Conservation (phyloP, 2,888 invertebrate species). For the Lasioglossum oenotherae region DNA sequence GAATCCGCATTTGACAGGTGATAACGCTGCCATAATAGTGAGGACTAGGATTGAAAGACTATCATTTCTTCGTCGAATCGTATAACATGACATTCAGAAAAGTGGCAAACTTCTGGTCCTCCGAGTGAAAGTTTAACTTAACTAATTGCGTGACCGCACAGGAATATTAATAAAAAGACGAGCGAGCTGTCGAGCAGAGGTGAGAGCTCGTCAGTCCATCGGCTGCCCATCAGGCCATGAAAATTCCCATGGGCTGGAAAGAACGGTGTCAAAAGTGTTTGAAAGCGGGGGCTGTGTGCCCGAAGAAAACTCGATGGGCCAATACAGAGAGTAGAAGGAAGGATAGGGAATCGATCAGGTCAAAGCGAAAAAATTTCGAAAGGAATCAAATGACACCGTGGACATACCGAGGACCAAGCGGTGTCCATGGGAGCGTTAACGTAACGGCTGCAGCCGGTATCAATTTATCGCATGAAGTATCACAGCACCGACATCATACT, state of each 20-base stretch:
- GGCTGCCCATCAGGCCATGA: neutral
- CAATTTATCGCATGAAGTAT: conserved; percentile 68
- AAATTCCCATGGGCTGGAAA: neutral
- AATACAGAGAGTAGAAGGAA: neutral
- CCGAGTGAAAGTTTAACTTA: too few relatives aligned
- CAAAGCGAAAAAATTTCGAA: conserved; percentile 9
- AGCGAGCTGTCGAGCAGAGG: neutral
- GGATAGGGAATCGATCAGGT: conserved; percentile 5
- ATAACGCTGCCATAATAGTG: too few relatives aligned
- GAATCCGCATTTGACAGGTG: too few relatives aligned
- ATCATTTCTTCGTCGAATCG: too few relatives aligned
- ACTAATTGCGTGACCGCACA: too few relatives aligned
- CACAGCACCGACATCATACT: conserved; percentile 48
- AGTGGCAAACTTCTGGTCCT: too few relatives aligned
- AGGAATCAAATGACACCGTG: conserved; percentile 12
- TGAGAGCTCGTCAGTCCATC: neutral
- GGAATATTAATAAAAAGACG: neutral
- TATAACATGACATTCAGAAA: too few relatives aligned
- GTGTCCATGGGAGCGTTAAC: conserved; percentile 11
- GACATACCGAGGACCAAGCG: neutral
- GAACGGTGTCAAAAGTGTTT: conserved; percentile 10
- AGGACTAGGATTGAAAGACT: too few relatives aligned
- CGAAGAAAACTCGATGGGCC: conserved; percentile 11
- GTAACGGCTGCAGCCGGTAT: conserved; percentile 37
- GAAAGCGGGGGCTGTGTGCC: neutral